Evolutionary conservation across 2,113 vertebrate species (phyloP), one percentile per base, ranked within the genome.

Genomic region (Mormyrus iriodes): DNA sequence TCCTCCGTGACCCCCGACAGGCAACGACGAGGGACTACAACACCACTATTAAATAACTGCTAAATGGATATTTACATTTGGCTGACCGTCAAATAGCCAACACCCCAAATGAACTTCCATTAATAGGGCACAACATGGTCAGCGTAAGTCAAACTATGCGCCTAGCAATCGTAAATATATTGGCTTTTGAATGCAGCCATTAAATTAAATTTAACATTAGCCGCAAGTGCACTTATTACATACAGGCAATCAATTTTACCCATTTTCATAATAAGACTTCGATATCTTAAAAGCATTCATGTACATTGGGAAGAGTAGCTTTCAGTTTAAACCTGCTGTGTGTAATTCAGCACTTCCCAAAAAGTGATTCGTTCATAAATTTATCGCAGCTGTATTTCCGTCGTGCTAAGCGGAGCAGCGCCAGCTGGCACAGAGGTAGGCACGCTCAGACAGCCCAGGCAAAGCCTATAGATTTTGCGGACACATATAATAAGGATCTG

Each of bases 1-100:
- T 15, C 91, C 91, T 53, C 42, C 82, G 91, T 55, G 91, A 92
- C 94, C 24, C 92, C 90, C 92, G 24, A 19, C 89, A 92, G 91
- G 91, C 90, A 91, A 91, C 85, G 90, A 46, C 19, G 92, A 90
- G 90, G 93, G 92, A 92, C 93, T 93, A 91, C 92, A 92, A 89
- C 93, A 91, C 89, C 90, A 93, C 90, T 88, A 93, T 94, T 69
- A 69, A 31, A 31, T 69, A 69, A 69, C 61, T 69, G 27, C 3
- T 69, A 69, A 31, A 31, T 69, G n/a, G n/a, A 31, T 69, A 76
- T 76, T 39, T 35, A 79, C 31, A 39, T 42, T 19, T 42, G 15
- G 13, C 35, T 39, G 35, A 39, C 35, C 12, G 35, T 31, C 35
- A 69, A 69, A 42, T 4, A 42, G 13, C 35, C 35, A 8, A 19